Evolutionary conservation across 2,797 vertebrate species (phyloP).

Genomic region (Enteromius radiatus): DNA sequence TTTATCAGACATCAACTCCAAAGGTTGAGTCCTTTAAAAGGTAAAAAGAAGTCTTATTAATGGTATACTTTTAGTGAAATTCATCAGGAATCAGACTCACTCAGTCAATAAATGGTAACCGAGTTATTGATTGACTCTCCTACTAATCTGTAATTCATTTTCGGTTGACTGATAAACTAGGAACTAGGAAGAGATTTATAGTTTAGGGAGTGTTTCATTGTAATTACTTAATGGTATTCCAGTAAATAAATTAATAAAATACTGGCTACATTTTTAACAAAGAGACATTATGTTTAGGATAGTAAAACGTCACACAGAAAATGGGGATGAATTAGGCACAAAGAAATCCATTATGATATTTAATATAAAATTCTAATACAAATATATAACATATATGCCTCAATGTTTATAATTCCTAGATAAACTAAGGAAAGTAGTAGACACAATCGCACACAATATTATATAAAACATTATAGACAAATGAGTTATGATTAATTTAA

Average conservation of each 20-base stretch:
- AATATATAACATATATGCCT: not conserved
- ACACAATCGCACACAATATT: not conserved
- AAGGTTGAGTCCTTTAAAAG: not conserved
- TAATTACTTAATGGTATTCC: not conserved
- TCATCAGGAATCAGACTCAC: not conserved
- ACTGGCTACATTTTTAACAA: not conserved
- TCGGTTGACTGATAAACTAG: not conserved
- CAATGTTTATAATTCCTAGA: not conserved
- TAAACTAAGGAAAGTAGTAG: not conserved
- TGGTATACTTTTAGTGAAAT: not conserved
- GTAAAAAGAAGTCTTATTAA: not conserved
- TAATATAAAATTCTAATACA: not conserved
- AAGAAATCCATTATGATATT: not conserved
- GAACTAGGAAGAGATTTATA: not conserved
- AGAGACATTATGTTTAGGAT: not conserved
- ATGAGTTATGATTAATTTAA: not conserved
- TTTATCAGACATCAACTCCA: not conserved
- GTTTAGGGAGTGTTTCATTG: not conserved
- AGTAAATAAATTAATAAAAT: not conserved
- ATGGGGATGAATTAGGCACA: not conserved
- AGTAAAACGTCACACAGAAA: not conserved
- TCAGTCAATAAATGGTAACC: not conserved
- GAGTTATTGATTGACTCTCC: not conserved
- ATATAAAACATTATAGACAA: not conserved
- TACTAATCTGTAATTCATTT: not conserved